Conservation (phyloP, 1,140 invertebrate species). For the Pemphigus obesinymphae region DNA sequence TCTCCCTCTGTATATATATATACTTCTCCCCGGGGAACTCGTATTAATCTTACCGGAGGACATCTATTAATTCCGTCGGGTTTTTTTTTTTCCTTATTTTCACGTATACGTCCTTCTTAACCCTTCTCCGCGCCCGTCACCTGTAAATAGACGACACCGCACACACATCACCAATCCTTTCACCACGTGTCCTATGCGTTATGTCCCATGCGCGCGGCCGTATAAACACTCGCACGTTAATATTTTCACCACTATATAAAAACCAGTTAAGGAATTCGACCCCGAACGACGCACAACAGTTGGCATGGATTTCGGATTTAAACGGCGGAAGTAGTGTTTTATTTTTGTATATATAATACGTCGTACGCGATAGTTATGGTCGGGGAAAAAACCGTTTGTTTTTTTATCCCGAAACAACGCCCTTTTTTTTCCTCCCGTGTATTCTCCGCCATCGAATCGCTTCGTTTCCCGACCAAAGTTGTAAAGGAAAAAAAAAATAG, state of each 20-base stretch:
- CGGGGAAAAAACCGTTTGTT: neutral
- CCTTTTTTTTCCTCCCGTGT: neutral
- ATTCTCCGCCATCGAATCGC: neutral
- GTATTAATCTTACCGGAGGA: slow-evolving; percentile 19
- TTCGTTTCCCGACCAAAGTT: neutral
- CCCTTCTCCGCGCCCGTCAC: neutral
- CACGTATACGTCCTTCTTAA: neutral
- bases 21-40: neutral
- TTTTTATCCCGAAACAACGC: slow-evolving; percentile 12
- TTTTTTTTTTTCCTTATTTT: neutral
- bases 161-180: slow-evolving; percentile 6
- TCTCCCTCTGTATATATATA: neutral
- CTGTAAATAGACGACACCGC: slow-evolving; percentile 15
- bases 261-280: neutral
- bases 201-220: neutral
- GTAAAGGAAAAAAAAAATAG: neutral
- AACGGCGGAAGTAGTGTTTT: slow-evolving; percentile 32
- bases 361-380: neutral
- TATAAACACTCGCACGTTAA: neutral
- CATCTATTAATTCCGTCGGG: neutral
- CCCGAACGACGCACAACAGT: slow-evolving; percentile 16
- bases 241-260: slow-evolving; percentile 3
- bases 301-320: slow-evolving; percentile 34
- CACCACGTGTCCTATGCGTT: neutral
- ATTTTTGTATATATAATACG: slow-evolving; percentile 6